Evolutionary conservation across 2,797 vertebrate species (phyloP).

Genomic region (Paramormyrops hopkinsi): DNA sequence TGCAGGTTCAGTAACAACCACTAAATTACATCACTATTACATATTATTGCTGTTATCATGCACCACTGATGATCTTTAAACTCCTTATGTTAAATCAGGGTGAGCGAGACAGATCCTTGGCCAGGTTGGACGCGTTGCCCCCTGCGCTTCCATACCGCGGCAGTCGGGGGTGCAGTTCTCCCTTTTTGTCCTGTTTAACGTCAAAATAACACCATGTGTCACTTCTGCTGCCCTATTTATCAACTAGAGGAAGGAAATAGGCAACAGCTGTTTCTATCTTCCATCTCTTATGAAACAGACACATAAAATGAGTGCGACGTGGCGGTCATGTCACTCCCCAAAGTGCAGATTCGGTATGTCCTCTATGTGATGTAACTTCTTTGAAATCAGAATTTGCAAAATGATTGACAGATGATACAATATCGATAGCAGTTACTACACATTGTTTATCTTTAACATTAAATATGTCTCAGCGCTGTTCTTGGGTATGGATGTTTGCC

Average conservation of each 20-base stretch:
- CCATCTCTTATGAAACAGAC: background rate
- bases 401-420: too few relatives aligned
- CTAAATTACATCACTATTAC: background rate
- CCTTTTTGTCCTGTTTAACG: background rate
- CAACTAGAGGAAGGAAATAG: background rate
- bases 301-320: background rate
- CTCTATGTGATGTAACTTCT: background rate
- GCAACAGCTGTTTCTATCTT: background rate
- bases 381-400: background rate
- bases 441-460: too few relatives aligned
- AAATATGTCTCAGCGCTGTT: background rate
- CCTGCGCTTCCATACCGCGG: background rate
- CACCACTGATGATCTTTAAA: background rate
- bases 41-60: background rate
- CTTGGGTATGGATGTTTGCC: background rate
- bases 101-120: background rate
- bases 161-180: background rate
- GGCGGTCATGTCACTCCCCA: background rate
- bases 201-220: background rate
- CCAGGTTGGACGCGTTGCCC: background rate
- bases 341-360: background rate
- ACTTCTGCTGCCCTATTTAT: background rate
- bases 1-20: background rate
- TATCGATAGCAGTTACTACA: too few relatives aligned
- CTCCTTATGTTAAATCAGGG: background rate